phyloP scores from a whole-genome alignment of 2,888 invertebrate species.

The Cheilosia variabilis region DNA sequence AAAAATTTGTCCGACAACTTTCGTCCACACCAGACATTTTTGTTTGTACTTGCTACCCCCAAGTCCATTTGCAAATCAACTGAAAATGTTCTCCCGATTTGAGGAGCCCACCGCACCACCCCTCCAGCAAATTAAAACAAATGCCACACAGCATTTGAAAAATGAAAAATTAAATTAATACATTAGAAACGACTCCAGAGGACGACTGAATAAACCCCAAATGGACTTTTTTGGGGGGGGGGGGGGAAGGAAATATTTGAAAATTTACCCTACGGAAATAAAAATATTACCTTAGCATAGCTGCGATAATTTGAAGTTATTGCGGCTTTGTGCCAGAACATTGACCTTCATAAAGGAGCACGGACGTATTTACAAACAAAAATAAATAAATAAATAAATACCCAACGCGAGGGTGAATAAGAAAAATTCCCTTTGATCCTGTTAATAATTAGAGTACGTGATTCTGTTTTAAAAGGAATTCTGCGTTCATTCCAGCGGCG shows the following conservation, averaged over 20 bases:
- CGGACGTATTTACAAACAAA: constrained; percentile 41
- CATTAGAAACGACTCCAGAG: constrained; percentile 59
- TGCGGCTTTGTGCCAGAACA: constrained; percentile 57
- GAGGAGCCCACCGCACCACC: neutral
- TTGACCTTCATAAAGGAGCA: constrained; percentile 19
- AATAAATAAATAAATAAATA: neutral
- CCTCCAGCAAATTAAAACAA: constrained; percentile 56
- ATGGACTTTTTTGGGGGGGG: neutral
- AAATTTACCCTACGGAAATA: constrained; percentile 31
- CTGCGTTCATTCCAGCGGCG: constrained; percentile 61
- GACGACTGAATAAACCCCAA: constrained; percentile 8
- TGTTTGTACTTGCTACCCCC: no score
- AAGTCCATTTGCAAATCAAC: neutral
- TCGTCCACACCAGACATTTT: neutral
- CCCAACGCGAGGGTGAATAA: constrained; percentile 10
- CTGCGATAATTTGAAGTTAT: constrained; percentile 72
- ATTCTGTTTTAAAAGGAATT: constrained; percentile 71
- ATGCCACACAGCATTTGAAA: constrained; percentile 60
- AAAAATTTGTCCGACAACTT: no score
- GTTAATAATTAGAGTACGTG: constrained; percentile 74
- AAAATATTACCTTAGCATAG: constrained; percentile 58
- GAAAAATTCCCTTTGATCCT: constrained; percentile 70
- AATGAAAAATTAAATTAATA: constrained; percentile 68
- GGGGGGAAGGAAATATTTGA: neutral
- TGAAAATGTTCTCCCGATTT: neutral